Conservation (phyloP, 2,113 vertebrate species). For the Leiothrix lutea region DNA sequence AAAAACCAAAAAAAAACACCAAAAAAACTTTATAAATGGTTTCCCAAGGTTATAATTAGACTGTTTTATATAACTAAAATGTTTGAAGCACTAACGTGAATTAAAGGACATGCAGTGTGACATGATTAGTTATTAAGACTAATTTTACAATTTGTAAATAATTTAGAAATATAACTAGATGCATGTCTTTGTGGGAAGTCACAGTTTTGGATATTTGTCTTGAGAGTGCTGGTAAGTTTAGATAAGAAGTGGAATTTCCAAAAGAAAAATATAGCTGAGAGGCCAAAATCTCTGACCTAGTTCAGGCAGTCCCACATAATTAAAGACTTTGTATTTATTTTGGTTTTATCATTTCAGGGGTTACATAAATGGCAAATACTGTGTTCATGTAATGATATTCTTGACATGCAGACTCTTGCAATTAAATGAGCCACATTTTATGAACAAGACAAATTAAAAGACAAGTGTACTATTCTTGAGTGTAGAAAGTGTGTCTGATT, state of each 20-base stretch:
- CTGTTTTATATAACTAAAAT: not conserved
- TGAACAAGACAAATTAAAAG: not conserved
- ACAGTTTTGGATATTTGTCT: not conserved
- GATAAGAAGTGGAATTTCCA: not conserved
- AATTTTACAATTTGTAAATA: not conserved
- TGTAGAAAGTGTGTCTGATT: not conserved
- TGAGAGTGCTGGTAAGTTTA: not conserved
- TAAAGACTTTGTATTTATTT: not conserved
- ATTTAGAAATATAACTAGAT: not conserved
- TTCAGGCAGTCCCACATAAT: not conserved
- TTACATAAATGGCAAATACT: not conserved
- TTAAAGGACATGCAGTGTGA: not conserved
- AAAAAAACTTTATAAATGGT: not conserved
- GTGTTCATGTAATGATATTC: not conserved
- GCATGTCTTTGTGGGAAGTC: not conserved
- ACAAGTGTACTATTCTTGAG: not conserved
- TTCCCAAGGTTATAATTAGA: not conserved
- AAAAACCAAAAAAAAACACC: too few relatives aligned
- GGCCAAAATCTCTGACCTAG: not conserved
- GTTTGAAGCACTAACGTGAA: not conserved
- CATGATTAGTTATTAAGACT: not conserved
- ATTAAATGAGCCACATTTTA: not conserved
- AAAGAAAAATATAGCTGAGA: not conserved
- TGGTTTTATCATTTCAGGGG: not conserved
- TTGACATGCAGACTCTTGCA: not conserved